phyloP scores from a whole-genome alignment of 1,140 invertebrate genomes.

The Neodiprion virginianus region DNA sequence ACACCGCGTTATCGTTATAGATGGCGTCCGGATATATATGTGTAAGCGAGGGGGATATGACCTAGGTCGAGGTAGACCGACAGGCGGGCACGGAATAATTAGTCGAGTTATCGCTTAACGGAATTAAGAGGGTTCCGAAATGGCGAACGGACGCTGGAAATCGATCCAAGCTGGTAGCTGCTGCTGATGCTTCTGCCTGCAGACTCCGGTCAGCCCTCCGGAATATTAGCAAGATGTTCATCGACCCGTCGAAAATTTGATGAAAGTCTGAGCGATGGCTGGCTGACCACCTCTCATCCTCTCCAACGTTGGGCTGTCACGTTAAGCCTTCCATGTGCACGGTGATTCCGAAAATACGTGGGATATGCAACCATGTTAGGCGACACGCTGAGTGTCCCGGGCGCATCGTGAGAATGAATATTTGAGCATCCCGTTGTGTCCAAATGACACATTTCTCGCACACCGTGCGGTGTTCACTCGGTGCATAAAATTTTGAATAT shows the following conservation, averaged over 20 bases:
- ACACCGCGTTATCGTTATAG: too few relatives aligned
- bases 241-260: conserved; percentile 4
- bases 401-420: too few relatives aligned
- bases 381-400: too few relatives aligned
- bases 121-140: background rate
- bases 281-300: background rate
- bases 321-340: background rate
- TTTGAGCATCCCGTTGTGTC: too few relatives aligned
- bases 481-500: too few relatives aligned
- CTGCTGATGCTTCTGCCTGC: background rate
- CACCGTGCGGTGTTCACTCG: too few relatives aligned
- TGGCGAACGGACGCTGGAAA: background rate
- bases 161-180: background rate
- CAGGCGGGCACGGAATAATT: conserved; percentile 3
- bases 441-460: too few relatives aligned
- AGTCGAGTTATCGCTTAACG: conserved; percentile 7
- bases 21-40: background rate
- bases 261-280: background rate
- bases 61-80: background rate
- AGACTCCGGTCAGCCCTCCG: background rate
- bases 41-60: background rate
- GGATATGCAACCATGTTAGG: background rate
- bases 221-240: background rate
- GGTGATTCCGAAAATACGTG: background rate
- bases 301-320: background rate